phyloP scores from a whole-genome alignment of 2,888 invertebrate genomes.

The Drosophila sordidula region DNA sequence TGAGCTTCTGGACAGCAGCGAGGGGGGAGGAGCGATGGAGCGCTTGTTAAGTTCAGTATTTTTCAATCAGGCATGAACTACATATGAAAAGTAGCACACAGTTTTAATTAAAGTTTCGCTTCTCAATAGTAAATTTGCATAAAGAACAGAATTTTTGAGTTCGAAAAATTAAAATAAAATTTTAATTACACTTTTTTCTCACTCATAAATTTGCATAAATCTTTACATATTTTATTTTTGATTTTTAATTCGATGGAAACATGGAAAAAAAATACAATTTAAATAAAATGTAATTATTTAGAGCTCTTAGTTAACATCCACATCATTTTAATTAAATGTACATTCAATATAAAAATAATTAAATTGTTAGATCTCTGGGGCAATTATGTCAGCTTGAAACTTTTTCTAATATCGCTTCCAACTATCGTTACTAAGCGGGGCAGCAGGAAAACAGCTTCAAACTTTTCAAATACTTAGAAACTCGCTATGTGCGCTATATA shows the following conservation, averaged over 20 bases:
- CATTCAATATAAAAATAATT: background rate
- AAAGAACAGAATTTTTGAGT: no score
- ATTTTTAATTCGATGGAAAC: no score
- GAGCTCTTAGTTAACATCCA: no score
- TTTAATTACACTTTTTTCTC: no score
- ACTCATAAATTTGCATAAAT: no score
- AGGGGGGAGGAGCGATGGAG: no score
- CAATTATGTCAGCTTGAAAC: constrained; percentile 29
- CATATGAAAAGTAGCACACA: constrained; percentile 2
- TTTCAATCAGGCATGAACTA: constrained; percentile 13
- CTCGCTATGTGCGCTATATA: constrained; percentile 17
- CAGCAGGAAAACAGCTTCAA: constrained; percentile 36
- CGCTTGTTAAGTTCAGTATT: background rate
- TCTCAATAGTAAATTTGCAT: background rate
- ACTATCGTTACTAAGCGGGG: background rate
- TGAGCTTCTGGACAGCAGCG: background rate
- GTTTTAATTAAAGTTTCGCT: background rate
- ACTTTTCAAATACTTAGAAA: constrained; percentile 47
- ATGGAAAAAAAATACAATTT: no score
- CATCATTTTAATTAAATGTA: no score
- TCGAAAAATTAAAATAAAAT: no score
- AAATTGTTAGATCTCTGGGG: background rate
- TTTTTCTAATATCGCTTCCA: constrained; percentile 18
- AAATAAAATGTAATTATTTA: no score
- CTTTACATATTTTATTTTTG: no score